A percentile compares a stretch with the other conserved stretches of the same genome.
Evolutionary conservation across 2,797 vertebrate species (phyloP).

Genomic region (Emydoidea blandingii): DNA sequence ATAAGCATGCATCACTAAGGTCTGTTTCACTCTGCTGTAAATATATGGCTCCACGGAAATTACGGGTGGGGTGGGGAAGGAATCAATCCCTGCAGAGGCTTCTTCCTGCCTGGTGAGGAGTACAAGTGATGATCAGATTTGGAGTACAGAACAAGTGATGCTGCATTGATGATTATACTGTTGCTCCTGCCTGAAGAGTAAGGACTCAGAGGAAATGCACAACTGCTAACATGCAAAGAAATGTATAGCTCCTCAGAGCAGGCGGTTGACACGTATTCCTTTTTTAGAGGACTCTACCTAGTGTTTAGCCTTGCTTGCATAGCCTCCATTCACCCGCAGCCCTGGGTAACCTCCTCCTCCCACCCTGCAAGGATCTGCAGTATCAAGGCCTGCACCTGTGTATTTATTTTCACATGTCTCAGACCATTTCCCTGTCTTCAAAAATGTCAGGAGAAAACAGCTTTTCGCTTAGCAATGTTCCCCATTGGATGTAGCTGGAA

Average conservation of each 20-base stretch:
- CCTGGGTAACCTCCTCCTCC: background rate
- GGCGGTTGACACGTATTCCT: background rate
- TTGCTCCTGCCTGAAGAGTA: background rate
- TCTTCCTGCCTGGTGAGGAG: background rate
- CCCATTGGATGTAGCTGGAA: background rate
- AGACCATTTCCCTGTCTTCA: background rate
- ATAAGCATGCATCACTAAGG: background rate
- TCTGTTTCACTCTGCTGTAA: background rate
- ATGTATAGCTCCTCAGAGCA: conserved; percentile 18
- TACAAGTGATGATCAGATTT: background rate
- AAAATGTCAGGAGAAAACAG: background rate
- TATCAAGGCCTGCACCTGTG: background rate
- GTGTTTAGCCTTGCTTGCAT: background rate
- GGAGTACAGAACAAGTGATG: background rate
- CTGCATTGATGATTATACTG: background rate
- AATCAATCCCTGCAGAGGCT: background rate
- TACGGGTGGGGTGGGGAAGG: background rate
- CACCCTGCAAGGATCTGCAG: background rate
- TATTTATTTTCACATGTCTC: conserved; percentile 19
- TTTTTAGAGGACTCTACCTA: background rate
- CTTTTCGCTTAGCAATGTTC: background rate
- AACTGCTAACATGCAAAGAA: background rate
- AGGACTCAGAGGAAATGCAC: background rate
- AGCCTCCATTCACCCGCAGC: background rate
- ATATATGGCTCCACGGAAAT: background rate